Percentiles rank a stretch among this genome's conserved stretches.
phyloP scores from a whole-genome alignment of 2,888 invertebrate species.

The Agrotis clavis region DNA sequence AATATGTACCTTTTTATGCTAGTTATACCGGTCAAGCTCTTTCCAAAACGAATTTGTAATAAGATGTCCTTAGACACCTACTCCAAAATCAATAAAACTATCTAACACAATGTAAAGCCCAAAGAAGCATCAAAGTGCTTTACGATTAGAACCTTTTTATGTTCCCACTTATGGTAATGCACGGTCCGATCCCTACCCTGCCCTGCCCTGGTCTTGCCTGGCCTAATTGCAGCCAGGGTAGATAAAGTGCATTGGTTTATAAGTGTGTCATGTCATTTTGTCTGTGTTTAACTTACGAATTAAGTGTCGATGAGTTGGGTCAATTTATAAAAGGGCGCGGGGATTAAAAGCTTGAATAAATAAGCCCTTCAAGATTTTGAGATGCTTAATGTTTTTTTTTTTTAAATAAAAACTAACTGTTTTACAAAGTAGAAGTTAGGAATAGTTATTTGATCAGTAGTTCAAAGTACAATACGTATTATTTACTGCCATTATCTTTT shows the following conservation, averaged over 20 bases:
- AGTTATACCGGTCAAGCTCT: too few species aligned
- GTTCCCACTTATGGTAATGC: constrained; percentile 80
- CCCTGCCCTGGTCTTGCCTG: constrained; percentile 40
- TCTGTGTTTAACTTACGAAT: constrained; percentile 53
- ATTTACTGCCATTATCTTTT: too few species aligned
- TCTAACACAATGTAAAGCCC: constrained; percentile 45
- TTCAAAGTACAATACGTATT: too few species aligned
- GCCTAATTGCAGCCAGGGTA: constrained; percentile 71
- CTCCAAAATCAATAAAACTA: constrained; percentile 51
- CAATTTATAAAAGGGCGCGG: constrained; percentile 41
- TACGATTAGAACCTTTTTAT: constrained; percentile 77
- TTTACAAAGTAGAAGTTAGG: neutral
- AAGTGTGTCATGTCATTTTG: constrained; percentile 72
- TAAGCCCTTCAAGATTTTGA: too few species aligned
- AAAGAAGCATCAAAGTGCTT: constrained; percentile 63
- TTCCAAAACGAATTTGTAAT: neutral
- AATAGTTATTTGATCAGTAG: too few species aligned
- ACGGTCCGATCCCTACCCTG: constrained; percentile 39
- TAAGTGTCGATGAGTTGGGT: constrained; percentile 28
- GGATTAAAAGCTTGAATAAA: too few species aligned
- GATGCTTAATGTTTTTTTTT: too few species aligned
- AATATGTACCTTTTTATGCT: too few species aligned
- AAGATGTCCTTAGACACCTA: constrained; percentile 14
- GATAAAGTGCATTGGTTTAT: constrained; percentile 74
- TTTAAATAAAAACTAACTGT: neutral